Evolutionary conservation across 2,113 vertebrate genomes (phyloP).

Genomic region (Triplophysa rosa): DNA sequence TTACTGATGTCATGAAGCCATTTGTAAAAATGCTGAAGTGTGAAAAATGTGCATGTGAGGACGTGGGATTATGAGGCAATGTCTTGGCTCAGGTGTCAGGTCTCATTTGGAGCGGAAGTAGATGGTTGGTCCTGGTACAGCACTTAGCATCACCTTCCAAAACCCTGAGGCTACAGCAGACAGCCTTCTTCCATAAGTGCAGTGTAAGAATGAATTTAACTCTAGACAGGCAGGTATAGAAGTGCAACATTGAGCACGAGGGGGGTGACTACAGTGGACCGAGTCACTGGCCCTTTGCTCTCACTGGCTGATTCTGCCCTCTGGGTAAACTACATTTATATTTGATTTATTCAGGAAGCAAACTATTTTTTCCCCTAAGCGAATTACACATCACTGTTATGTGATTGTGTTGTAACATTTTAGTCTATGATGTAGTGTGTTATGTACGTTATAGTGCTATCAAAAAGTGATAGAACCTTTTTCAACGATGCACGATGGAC

Average conservation of each 20-base stretch:
- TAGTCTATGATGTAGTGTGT: too few species aligned
- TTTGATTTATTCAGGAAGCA: too few species aligned
- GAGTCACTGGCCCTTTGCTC: constrained; percentile 3
- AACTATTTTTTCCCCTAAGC: too few species aligned
- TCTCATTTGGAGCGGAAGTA: constrained; percentile 52
- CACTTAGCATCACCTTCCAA: constrained; percentile 52
- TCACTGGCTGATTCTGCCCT: background rate
- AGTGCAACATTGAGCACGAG: background rate
- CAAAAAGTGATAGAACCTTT: too few species aligned
- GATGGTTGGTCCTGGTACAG: constrained; percentile 49
- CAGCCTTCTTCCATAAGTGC: constrained; percentile 55
- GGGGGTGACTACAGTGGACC: background rate
- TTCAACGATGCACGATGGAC: too few species aligned
- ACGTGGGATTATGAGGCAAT: constrained; percentile 51
- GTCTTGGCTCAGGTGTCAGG: constrained; percentile 52
- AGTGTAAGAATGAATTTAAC: constrained; percentile 51
- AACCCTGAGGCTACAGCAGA: constrained; percentile 53
- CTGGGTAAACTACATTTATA: too few species aligned
- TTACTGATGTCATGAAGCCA: constrained; percentile 37
- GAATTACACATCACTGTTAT: too few species aligned
- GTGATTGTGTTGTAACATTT: too few species aligned
- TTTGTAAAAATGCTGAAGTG: constrained; percentile 50
- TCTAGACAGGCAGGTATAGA: constrained; percentile 26
- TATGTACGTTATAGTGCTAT: too few species aligned
- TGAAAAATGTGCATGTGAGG: constrained; percentile 44